Evolutionary conservation across 2,113 vertebrate species (phyloP).

Genomic region (Oxyura jamaicensis): DNA sequence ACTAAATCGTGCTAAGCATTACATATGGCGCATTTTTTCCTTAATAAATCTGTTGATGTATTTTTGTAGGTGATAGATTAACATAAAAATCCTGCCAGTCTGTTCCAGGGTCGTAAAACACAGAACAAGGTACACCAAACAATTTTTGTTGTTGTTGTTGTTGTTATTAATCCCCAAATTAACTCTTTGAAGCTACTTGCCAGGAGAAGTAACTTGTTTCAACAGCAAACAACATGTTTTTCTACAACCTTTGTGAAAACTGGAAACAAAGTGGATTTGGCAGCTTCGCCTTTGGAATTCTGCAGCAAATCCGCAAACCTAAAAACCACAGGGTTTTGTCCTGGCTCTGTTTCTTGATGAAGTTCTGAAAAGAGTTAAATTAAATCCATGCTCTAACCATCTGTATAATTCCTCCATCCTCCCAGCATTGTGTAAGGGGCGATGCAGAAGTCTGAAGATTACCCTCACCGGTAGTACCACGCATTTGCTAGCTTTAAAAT

Average conservation of each 20-base stretch:
- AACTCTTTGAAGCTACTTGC: neutral
- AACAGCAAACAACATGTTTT: neutral
- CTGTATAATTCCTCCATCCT: conserved; percentile 41
- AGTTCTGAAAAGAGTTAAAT: conserved; percentile 51
- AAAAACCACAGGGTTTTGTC: conserved; percentile 33
- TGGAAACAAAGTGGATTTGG: conserved; percentile 24
- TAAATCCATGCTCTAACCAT: conserved; percentile 36
- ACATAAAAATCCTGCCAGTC: neutral
- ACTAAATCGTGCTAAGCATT: neutral
- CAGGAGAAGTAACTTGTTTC: neutral
- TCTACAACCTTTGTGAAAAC: neutral
- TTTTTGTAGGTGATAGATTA: neutral
- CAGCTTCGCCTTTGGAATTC: neutral
- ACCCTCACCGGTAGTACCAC: conserved; percentile 32
- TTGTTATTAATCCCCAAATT: neutral
- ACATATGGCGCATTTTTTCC: neutral
- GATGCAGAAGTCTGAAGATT: conserved; percentile 42
- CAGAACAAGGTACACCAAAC: neutral
- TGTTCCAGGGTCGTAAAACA: neutral
- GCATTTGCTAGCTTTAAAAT: conserved; percentile 53
- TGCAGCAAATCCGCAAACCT: neutral
- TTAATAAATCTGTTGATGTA: neutral
- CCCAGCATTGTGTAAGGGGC: conserved; percentile 30
- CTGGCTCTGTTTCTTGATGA: conserved; percentile 17
- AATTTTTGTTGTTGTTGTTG: neutral